These are phyloP conservation scores for Erebia epiphron DNA, from an alignment of 2,888 invertebrate species.

Conservation along the genomic window DNA sequence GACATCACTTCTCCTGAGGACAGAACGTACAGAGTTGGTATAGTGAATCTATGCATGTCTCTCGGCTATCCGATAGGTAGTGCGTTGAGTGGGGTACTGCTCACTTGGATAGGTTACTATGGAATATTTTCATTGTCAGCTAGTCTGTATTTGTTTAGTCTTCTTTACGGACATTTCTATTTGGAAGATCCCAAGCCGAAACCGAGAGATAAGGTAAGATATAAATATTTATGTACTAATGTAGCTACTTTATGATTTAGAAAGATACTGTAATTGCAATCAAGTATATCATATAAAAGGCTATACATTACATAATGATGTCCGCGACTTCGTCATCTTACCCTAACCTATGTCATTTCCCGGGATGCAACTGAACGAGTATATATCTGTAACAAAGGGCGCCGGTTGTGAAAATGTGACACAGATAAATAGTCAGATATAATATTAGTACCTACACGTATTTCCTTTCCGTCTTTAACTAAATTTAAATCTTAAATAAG, in stretches of 20 bases:
- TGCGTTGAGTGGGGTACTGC: constrained; percentile 91
- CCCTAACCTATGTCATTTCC: too few relatives aligned
- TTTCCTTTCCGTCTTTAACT: too few relatives aligned
- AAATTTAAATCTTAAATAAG: too few relatives aligned
- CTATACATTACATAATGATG: too few relatives aligned
- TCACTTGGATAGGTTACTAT: constrained; percentile 89
- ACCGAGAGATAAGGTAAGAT: constrained; percentile 52
- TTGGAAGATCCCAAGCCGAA: constrained; percentile 85
- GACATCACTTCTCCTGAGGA: constrained; percentile 92
- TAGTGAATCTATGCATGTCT: constrained; percentile 93
- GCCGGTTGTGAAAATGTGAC: too few relatives aligned
- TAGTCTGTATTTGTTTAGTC: constrained; percentile 87
- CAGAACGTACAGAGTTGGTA: constrained; percentile 91
- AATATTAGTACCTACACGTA: too few relatives aligned
- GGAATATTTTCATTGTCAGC: constrained; percentile 90
- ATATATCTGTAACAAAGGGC: too few relatives aligned
- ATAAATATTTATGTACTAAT: background rate
- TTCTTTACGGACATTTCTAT: constrained; percentile 87
- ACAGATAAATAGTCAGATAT: too few relatives aligned
- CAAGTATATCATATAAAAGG: too few relatives aligned
- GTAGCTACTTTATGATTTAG: background rate
- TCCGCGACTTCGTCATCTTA: too few relatives aligned
- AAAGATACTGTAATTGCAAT: too few relatives aligned
- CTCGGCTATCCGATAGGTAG: constrained; percentile 94
- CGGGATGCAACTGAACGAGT: too few relatives aligned